Evolutionary conservation across 2,113 vertebrate genomes (phyloP).

Genomic region (Tachysurus vachellii): DNA sequence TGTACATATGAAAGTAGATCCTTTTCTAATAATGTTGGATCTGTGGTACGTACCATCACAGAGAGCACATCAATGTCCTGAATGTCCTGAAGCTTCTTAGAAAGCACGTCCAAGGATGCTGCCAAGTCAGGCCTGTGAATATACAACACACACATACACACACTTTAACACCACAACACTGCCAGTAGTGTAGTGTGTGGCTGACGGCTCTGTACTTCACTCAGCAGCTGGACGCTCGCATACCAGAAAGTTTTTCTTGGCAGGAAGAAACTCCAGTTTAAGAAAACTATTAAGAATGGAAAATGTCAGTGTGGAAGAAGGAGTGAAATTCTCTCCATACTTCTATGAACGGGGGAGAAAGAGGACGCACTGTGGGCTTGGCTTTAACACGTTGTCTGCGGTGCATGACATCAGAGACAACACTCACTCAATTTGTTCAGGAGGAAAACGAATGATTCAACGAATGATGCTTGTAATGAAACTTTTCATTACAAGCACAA

Average conservation of each 20-base stretch:
- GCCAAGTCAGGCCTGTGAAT: conserved; percentile 77
- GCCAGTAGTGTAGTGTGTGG: conserved; percentile 34
- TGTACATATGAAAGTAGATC: background rate
- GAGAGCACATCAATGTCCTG: conserved; percentile 87
- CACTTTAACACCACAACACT: background rate
- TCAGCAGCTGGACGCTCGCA: background rate
- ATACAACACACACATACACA: conserved; percentile 40
- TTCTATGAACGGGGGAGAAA: conserved; percentile 25
- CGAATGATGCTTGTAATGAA: background rate
- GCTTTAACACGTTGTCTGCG: background rate
- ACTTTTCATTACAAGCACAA: background rate
- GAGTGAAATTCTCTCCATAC: conserved; percentile 21
- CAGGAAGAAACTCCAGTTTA: conserved; percentile 11
- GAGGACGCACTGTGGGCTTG: background rate
- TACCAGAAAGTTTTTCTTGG: conserved; percentile 35
- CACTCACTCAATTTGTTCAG: background rate
- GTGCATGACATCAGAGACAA: background rate
- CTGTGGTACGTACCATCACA: conserved; percentile 77
- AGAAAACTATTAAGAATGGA: conserved; percentile 27
- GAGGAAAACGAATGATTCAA: too few species aligned
- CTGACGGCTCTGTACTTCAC: conserved; percentile 44
- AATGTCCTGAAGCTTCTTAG: conserved; percentile 80
- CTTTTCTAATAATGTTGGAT: background rate
- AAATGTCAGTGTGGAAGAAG: conserved; percentile 27
- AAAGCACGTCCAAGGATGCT: conserved; percentile 75